phyloP scores from a whole-genome alignment of 2,797 vertebrate genomes.

The Silurus lanzhouensis region DNA sequence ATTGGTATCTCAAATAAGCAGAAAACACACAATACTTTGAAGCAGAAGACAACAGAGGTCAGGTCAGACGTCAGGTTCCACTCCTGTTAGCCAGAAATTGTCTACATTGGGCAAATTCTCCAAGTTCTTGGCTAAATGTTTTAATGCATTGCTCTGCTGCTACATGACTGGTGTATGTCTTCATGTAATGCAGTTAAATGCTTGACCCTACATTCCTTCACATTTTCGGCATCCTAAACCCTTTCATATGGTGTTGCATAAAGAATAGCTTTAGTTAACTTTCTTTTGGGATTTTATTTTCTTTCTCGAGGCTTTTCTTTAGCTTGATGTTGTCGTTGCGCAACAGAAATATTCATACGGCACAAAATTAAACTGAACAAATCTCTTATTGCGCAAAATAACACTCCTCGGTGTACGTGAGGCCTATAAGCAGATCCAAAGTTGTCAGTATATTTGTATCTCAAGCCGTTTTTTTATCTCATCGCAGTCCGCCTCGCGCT shows the following conservation, averaged over 20 bases:
- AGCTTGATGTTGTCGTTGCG: not conserved
- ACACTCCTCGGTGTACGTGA: conserved; percentile 32
- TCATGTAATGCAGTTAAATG: not conserved
- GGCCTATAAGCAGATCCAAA: conserved; percentile 30
- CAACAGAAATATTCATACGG: not conserved
- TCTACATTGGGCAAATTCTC: not conserved
- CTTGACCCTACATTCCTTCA: not conserved
- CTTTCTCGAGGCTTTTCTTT: not conserved
- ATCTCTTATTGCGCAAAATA: conserved; percentile 20
- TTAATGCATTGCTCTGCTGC: not conserved
- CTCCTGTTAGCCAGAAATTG: not conserved
- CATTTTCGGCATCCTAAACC: not conserved
- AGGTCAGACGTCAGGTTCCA: not conserved
- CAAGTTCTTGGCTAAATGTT: not conserved
- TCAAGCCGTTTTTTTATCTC: conserved; percentile 63
- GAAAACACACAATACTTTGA: not conserved
- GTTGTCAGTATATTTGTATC: conserved; percentile 60
- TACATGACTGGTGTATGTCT: not conserved
- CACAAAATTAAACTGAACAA: conserved; percentile 13
- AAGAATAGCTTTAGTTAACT: not conserved
- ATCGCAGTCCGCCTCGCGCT: conserved; percentile 64
- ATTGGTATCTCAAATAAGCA: not conserved
- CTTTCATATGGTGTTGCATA: not conserved
- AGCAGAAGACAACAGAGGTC: not conserved
- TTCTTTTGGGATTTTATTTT: not conserved